Evolutionary conservation across 2,113 vertebrate genomes (phyloP).

Genomic region (Syngnathus typhle): DNA sequence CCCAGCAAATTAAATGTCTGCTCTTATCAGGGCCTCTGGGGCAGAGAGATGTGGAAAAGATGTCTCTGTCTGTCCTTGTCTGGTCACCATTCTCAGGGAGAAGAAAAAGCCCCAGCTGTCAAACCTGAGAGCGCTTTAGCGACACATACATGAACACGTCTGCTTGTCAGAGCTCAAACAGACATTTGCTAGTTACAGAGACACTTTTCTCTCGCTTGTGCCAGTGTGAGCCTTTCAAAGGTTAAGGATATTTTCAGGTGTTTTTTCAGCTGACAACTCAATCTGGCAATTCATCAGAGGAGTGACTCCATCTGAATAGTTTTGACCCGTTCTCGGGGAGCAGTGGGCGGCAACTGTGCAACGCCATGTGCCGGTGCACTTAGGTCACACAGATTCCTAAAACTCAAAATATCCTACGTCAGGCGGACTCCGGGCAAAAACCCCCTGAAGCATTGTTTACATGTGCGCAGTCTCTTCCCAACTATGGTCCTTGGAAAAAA

Average conservation of each 20-base stretch:
- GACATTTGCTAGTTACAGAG: background rate
- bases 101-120: slow-evolving; percentile 20
- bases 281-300: background rate
- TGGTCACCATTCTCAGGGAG: slow-evolving; percentile 16
- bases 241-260: slow-evolving; percentile 9
- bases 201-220: background rate
- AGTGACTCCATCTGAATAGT: background rate
- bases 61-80: slow-evolving; percentile 53
- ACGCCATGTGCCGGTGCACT: background rate
- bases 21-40: slow-evolving; percentile 58
- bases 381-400: background rate
- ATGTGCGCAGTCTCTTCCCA: background rate
- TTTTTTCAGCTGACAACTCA: slow-evolving; percentile 1
- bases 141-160: background rate
- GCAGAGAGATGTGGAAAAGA: slow-evolving; percentile 20
- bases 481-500: background rate
- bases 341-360: background rate
- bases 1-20: slow-evolving; percentile 62
- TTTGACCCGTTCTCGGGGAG: background rate
- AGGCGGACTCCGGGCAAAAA: background rate
- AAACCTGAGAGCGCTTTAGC: slow-evolving; percentile 19
- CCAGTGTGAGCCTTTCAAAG: background rate
- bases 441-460: background rate
- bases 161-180: background rate
- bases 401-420: background rate